phyloP scores from a whole-genome alignment of 2,888 invertebrate species.

The Pterobdella sp. region DNA sequence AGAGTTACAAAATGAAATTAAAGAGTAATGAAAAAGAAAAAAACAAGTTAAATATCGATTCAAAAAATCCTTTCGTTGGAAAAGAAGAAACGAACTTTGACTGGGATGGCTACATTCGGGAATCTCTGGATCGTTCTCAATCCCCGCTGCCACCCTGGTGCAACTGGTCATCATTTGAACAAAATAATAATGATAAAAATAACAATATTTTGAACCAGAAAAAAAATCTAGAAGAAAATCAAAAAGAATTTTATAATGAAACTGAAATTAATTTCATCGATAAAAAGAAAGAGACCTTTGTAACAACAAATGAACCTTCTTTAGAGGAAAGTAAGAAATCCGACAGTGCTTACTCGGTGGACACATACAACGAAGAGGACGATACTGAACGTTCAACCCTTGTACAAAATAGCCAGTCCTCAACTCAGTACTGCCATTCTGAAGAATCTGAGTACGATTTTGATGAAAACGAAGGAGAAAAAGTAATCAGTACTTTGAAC shows the following conservation, averaged over 20 bases:
- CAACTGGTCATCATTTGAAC: slow-evolving; percentile 25
- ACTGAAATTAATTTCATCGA: not conserved
- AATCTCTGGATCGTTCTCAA: not conserved
- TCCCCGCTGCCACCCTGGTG: slow-evolving; percentile 19
- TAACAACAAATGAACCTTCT: not conserved
- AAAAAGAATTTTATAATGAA: not conserved
- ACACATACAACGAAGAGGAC: not conserved
- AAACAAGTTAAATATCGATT: too few relatives aligned
- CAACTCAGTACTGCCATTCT: slow-evolving; percentile 21
- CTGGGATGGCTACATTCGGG: not conserved
- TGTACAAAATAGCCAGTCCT: not conserved
- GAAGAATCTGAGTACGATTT: slow-evolving; percentile 23
- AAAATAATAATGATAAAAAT: not conserved
- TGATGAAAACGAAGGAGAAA: slow-evolving; percentile 12
- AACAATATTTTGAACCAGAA: not conserved
- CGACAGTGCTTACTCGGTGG: slow-evolving; percentile 11
- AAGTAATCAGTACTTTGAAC: slow-evolving; percentile 18
- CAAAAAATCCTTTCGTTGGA: too few relatives aligned
- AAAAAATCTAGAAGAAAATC: not conserved
- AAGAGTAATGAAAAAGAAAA: too few relatives aligned
- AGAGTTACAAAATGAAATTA: too few relatives aligned
- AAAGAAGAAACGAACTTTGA: not conserved
- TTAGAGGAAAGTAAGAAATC: not conserved
- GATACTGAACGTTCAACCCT: not conserved
- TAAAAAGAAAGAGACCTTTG: not conserved